phyloP scores from a whole-genome alignment of 1,140 invertebrate genomes.

The Lasioglossum baleicum region DNA sequence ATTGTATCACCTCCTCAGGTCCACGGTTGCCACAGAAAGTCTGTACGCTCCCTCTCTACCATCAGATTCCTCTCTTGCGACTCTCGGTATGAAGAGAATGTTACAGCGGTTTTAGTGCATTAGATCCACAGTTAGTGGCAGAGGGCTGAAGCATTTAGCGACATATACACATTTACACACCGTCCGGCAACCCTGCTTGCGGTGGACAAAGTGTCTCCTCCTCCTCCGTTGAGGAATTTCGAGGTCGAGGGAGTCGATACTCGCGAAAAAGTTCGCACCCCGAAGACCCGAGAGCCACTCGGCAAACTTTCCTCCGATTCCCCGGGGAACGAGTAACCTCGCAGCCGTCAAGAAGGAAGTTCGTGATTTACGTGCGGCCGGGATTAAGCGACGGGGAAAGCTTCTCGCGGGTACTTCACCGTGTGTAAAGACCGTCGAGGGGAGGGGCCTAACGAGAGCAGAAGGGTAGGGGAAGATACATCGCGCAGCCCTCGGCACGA shows the following conservation, averaged over 20 bases:
- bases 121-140: too few species aligned
- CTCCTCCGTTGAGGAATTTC: background rate
- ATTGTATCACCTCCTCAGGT: too few species aligned
- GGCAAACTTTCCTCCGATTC: background rate
- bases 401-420: constrained; percentile 29
- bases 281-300: constrained; percentile 6
- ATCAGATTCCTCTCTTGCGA: too few species aligned
- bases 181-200: too few species aligned
- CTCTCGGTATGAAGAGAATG: too few species aligned
- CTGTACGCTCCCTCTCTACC: too few species aligned
- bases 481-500: constrained; percentile 20
- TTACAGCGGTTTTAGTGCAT: too few species aligned
- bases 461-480: constrained; percentile 17
- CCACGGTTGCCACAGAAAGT: too few species aligned
- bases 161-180: too few species aligned
- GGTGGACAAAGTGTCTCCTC: too few species aligned
- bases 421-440: constrained; percentile 36
- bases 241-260: background rate
- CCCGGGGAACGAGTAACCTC: constrained; percentile 47
- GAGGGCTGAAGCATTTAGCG: too few species aligned
- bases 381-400: constrained; percentile 52
- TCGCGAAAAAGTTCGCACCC: background rate
- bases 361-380: constrained; percentile 60
- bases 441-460: constrained; percentile 15
- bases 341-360: constrained; percentile 58